phyloP scores from a whole-genome alignment of 2,797 vertebrate genomes.

The Decapterus maruadsi region DNA sequence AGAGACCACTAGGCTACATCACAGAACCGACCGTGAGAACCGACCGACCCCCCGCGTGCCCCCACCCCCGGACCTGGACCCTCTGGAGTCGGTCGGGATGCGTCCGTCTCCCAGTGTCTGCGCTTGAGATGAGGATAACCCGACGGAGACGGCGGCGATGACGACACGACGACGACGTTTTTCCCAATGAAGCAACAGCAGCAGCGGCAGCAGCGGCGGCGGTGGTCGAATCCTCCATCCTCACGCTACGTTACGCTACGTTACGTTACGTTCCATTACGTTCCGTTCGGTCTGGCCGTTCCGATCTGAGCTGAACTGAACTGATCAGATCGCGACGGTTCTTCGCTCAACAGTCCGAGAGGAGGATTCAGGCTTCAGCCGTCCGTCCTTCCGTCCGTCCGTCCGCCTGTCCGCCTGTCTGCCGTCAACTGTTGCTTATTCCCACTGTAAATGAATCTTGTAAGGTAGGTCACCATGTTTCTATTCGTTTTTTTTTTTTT shows the following conservation, averaged over 20 bases:
- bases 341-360: conserved; percentile 14
- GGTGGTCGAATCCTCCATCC: neutral
- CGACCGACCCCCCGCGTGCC: neutral
- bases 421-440: conserved; percentile 82
- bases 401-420: conserved; percentile 59
- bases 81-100: conserved; percentile 59
- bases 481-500: too few species aligned
- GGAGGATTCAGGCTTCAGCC: conserved; percentile 58
- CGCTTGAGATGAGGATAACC: conserved; percentile 45
- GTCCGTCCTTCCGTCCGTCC: too few species aligned
- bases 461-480: conserved; percentile 73
- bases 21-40: conserved; percentile 34
- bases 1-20: neutral
- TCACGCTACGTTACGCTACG: neutral
- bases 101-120: conserved; percentile 52
- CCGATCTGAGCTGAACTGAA: conserved; percentile 2
- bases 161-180: conserved; percentile 29
- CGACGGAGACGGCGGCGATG: too few species aligned
- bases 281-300: conserved; percentile 24
- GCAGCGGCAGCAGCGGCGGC: neutral
- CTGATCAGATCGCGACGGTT: conserved; percentile 18
- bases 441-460: conserved; percentile 85
- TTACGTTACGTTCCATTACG: conserved; percentile 15
- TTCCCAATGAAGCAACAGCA: too few species aligned
- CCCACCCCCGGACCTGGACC: conserved; percentile 39